Conservation (phyloP, 2,113 vertebrate genomes). For the Nothobranchius furzeri region DNA sequence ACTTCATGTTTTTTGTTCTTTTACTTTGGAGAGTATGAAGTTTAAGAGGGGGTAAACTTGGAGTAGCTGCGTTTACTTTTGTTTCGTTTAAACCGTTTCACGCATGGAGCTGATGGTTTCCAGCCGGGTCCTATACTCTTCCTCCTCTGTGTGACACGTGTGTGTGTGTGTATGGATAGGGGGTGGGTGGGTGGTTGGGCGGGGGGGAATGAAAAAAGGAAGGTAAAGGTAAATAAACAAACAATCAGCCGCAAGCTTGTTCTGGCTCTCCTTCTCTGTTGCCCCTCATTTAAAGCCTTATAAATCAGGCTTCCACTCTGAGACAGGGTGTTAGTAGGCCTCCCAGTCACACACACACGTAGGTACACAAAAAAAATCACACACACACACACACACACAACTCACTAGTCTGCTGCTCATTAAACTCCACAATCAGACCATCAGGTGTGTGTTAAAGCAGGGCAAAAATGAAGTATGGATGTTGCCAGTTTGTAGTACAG, state of each 20-base stretch:
- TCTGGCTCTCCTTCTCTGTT: conserved; percentile 71
- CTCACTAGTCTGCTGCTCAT: conserved; percentile 70
- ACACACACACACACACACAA: conserved; percentile 12
- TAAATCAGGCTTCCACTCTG: conserved; percentile 78
- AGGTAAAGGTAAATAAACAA: conserved; percentile 77
- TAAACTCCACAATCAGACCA: conserved; percentile 67
- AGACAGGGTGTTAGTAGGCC: conserved; percentile 75
- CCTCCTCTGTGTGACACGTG: conserved; percentile 17
- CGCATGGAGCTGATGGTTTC: conserved; percentile 56
- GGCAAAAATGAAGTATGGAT: conserved; percentile 15
- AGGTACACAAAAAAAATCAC: conserved; percentile 10
- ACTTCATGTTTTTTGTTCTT: background rate
- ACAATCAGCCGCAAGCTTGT: conserved; percentile 73
- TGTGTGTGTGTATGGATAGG: conserved; percentile 1
- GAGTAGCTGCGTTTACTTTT: conserved; percentile 37
- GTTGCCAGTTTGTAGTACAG: background rate
- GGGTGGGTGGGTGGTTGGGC: background rate
- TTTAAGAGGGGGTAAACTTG: background rate
- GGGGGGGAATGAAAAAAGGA: conserved; percentile 37
- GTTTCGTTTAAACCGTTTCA: conserved; percentile 45
- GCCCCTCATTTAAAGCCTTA: conserved; percentile 77
- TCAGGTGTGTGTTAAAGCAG: conserved; percentile 34
- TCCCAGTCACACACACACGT: conserved; percentile 24
- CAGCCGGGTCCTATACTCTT: conserved; percentile 24
- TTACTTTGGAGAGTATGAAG: background rate